Conservation (phyloP, 2,797 vertebrate genomes). For the Mycteria americana region DNA sequence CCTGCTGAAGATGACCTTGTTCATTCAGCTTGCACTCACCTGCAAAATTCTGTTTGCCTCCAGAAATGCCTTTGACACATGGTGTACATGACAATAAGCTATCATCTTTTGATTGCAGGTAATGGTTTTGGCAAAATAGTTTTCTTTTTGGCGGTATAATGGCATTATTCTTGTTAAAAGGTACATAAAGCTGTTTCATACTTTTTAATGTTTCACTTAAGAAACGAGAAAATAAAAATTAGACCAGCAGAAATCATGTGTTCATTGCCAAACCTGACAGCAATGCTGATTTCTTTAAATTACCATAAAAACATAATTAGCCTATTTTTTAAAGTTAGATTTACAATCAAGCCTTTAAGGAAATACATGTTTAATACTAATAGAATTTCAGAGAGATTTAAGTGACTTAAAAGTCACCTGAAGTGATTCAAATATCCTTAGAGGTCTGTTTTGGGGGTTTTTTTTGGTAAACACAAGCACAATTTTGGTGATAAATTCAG, state of each 20-base stretch:
- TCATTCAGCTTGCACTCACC: not conserved
- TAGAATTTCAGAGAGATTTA: not conserved
- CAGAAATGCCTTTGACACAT: not conserved
- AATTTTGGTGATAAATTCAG: not conserved
- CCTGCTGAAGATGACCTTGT: not conserved
- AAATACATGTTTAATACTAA: not conserved
- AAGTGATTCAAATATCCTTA: not conserved
- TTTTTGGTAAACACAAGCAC: not conserved
- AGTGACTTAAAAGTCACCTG: not conserved
- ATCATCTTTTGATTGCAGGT: not conserved
- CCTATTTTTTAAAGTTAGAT: not conserved
- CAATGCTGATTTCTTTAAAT: not conserved
- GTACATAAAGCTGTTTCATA: not conserved
- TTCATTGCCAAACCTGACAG: not conserved
- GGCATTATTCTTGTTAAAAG: not conserved
- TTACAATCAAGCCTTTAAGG: not conserved
- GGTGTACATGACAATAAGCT: not conserved
- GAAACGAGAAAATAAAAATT: not conserved
- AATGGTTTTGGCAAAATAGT: not conserved
- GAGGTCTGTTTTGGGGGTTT: rapidly evolving
- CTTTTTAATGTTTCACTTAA: not conserved
- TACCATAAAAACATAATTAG: not conserved
- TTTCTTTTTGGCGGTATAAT: not conserved
- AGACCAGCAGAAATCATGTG: not conserved
- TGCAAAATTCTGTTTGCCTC: not conserved